Evolutionary conservation across 2,113 vertebrate genomes (phyloP).

Genomic region (Heterotis niloticus): DNA sequence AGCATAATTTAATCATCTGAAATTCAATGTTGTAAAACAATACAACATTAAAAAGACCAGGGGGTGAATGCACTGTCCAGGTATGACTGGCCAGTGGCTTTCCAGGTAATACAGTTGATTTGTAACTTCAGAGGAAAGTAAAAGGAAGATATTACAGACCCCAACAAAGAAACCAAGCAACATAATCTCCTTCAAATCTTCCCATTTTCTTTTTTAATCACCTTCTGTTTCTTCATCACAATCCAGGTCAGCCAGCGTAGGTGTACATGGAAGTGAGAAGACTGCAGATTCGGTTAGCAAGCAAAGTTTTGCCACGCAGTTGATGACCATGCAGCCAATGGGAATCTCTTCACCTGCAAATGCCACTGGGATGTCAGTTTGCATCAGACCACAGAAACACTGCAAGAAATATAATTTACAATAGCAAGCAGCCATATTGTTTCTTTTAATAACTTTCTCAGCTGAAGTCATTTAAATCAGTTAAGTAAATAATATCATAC

Average conservation of each 20-base stretch:
- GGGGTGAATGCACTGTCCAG: too few relatives aligned
- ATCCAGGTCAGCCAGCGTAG: conserved; percentile 83
- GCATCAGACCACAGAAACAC: background rate
- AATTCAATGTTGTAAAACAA: too few relatives aligned
- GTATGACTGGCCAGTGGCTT: too few relatives aligned
- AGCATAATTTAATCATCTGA: too few relatives aligned
- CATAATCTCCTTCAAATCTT: background rate
- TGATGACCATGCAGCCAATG: conserved; percentile 84
- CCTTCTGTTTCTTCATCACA: conserved; percentile 70
- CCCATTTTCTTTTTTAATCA: background rate
- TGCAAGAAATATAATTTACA: background rate
- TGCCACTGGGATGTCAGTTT: background rate
- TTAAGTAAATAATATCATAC: background rate
- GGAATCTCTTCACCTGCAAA: conserved; percentile 76
- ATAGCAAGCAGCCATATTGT: background rate
- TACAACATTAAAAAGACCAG: too few relatives aligned
- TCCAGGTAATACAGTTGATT: too few relatives aligned
- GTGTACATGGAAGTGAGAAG: conserved; percentile 80
- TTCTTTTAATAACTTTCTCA: background rate
- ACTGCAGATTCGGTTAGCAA: conserved; percentile 71
- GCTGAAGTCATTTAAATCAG: background rate
- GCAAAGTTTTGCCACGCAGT: conserved; percentile 72
- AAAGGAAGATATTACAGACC: too few relatives aligned
- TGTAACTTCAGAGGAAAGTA: too few relatives aligned
- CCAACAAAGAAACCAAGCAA: background rate